Percentiles rank a stretch among this genome's conserved stretches.
Conservation (phyloP, 1,140 invertebrate species). For the Solenopsis invicta region DNA sequence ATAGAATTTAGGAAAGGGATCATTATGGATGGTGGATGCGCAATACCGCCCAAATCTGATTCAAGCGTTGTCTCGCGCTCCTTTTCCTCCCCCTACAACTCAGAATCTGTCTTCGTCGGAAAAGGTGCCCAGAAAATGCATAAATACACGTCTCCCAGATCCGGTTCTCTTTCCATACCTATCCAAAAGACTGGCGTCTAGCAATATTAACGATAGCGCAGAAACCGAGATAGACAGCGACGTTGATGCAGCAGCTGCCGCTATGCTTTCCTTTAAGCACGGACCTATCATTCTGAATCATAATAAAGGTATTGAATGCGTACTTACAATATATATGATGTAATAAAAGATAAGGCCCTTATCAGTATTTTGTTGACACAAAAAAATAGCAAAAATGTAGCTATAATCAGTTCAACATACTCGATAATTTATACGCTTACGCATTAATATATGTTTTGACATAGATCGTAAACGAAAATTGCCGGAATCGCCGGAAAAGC, state of each 20-base stretch:
- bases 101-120: slow-evolving; percentile 82
- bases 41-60: slow-evolving; percentile 94
- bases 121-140: slow-evolving; percentile 80
- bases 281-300: slow-evolving; percentile 88
- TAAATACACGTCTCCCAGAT: slow-evolving; percentile 88
- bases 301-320: slow-evolving; percentile 84
- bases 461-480: slow-evolving; percentile 83
- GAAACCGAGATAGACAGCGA: slow-evolving; percentile 89
- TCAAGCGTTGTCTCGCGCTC: slow-evolving; percentile 94
- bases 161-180: slow-evolving; percentile 93
- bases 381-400: neutral
- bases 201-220: slow-evolving; percentile 83
- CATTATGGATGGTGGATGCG: slow-evolving; percentile 97
- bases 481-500: slow-evolving; percentile 82
- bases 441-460: slow-evolving; percentile 25
- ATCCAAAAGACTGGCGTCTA: slow-evolving; percentile 89
- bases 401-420: neutral
- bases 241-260: slow-evolving; percentile 93
- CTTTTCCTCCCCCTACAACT: slow-evolving; percentile 91
- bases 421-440: slow-evolving; percentile 8
- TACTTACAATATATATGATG: neutral
- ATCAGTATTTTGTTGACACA: neutral
- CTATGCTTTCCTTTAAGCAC: slow-evolving; percentile 94
- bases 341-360: neutral
- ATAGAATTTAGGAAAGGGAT: slow-evolving; percentile 97